These are phyloP conservation scores for Cheumatopsyche charites DNA, from an alignment of 1,140 invertebrate genomes.

Conservation along the genomic window DNA sequence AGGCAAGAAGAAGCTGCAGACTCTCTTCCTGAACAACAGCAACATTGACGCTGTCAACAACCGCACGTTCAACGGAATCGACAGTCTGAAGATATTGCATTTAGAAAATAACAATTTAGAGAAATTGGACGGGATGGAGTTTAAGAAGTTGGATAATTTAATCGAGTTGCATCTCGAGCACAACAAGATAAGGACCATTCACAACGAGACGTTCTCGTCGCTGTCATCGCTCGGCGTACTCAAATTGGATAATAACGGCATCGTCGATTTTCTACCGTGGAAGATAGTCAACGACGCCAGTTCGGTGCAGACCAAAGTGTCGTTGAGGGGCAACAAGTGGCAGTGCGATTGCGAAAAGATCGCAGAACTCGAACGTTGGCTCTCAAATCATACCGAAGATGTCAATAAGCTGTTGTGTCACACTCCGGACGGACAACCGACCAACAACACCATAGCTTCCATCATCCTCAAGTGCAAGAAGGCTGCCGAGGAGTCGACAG, in stretches of 20 bases:
- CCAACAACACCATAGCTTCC: constrained; percentile 59
- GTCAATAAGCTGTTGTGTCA: constrained; percentile 59
- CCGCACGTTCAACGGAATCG: constrained; percentile 83
- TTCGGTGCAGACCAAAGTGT: constrained; percentile 64
- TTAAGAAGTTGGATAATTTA: constrained; percentile 72
- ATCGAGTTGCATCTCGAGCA: constrained; percentile 82
- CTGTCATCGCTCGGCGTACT: constrained; percentile 77
- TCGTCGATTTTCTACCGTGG: constrained; percentile 80
- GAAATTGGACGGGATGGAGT: constrained; percentile 78
- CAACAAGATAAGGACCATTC: constrained; percentile 75
- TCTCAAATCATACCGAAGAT: constrained; percentile 60
- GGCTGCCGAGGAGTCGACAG: constrained; percentile 57
- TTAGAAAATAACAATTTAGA: constrained; percentile 81
- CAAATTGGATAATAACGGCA: constrained; percentile 79
- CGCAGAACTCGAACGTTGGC: constrained; percentile 68
- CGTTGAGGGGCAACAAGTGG: constrained; percentile 74
- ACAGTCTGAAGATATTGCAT: constrained; percentile 74
- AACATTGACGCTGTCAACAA: constrained; percentile 79
- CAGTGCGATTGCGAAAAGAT: constrained; percentile 74
- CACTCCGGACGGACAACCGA: constrained; percentile 56
- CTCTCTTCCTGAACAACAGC: constrained; percentile 83
- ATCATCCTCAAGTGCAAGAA: constrained; percentile 56
- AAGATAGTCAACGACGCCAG: constrained; percentile 61
- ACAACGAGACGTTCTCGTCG: constrained; percentile 77
- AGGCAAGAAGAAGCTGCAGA: constrained; percentile 82